Conservation (phyloP, 2,888 invertebrate species). For the Papilio elwesi region DNA sequence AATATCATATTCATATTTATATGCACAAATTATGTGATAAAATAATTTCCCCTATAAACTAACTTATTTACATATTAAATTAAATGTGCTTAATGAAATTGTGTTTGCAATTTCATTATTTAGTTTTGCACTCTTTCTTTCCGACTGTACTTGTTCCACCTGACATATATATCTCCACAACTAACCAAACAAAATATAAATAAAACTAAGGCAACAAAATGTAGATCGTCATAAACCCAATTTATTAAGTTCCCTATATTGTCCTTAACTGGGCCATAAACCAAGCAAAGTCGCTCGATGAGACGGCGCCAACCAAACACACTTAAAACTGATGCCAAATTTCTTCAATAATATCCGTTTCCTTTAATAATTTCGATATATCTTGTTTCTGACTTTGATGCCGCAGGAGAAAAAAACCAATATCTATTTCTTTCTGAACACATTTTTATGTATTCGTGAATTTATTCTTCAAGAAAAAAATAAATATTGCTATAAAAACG, state of each 20-base stretch:
- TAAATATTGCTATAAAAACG: no score
- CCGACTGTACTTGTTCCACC: no score
- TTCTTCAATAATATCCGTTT: conserved; percentile 46
- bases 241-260: conserved; percentile 46
- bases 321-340: conserved; percentile 68
- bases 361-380: conserved; percentile 8
- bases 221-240: neutral
- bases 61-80: no score
- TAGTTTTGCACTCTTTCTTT: no score
- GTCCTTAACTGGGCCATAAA: conserved; percentile 56
- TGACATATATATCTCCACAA: no score
- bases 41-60: no score
- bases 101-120: no score
- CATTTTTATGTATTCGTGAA: neutral
- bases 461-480: neutral
- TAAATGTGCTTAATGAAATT: no score
- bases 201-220: neutral
- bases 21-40: no score
- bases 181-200: neutral
- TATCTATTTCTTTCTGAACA: neutral
- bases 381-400: neutral
- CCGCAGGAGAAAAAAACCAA: neutral
- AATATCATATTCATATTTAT: no score
- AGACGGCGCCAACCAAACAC: conserved; percentile 65
- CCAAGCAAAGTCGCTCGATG: conserved; percentile 56